Conservation (phyloP, 2,797 vertebrate species). For the Craterocephalus amniculus region DNA sequence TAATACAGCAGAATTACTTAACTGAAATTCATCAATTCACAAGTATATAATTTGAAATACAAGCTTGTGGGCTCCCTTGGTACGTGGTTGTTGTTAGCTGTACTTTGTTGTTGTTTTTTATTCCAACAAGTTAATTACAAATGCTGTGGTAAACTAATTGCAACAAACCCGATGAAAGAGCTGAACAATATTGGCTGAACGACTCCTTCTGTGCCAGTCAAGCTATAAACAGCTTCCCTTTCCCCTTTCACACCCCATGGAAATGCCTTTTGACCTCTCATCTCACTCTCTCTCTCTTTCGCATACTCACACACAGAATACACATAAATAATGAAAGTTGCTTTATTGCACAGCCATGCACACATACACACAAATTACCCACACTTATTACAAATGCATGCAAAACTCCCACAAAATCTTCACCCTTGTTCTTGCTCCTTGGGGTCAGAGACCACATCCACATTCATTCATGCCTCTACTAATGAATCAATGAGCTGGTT, state of each 20-base stretch:
- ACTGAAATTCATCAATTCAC: background rate
- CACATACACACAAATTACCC: constrained; percentile 47
- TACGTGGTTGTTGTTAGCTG: constrained; percentile 26
- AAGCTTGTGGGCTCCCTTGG: background rate
- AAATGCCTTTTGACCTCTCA: constrained; percentile 67
- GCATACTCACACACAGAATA: constrained; percentile 36
- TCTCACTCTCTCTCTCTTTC: constrained; percentile 24
- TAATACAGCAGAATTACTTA: background rate
- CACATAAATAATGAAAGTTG: constrained; percentile 57
- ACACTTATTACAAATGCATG: constrained; percentile 34
- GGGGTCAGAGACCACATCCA: constrained; percentile 54
- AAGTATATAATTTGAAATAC: background rate
- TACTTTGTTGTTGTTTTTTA: background rate
- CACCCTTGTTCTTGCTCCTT: constrained; percentile 26
- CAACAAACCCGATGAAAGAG: constrained; percentile 68
- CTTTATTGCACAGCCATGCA: constrained; percentile 48
- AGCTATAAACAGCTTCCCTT: constrained; percentile 70
- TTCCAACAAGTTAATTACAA: constrained; percentile 34
- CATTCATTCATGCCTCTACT: constrained; percentile 50
- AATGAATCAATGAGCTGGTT: constrained; percentile 81
- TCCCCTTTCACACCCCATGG: constrained; percentile 69
- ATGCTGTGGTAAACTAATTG: constrained; percentile 69
- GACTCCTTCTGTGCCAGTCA: constrained; percentile 74
- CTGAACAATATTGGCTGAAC: constrained; percentile 58
- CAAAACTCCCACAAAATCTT: constrained; percentile 27